These are phyloP conservation scores for Vidua macroura DNA, from an alignment of 2,113 vertebrate genomes.

Conservation along the genomic window DNA sequence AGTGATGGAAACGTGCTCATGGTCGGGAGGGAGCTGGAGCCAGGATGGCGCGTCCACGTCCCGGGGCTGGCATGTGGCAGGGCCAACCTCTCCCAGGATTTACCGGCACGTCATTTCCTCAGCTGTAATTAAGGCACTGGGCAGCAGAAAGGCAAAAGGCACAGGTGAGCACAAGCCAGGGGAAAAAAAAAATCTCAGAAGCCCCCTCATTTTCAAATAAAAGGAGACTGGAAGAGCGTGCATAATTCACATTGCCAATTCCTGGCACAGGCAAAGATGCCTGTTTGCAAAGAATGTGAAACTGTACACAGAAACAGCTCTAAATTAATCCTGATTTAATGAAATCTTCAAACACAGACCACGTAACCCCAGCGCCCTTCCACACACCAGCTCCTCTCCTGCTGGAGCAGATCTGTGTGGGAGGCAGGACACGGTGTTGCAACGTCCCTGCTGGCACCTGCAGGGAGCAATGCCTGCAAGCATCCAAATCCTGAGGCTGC, in stretches of 20 bases:
- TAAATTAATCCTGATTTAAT: not conserved
- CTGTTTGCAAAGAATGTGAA: not conserved
- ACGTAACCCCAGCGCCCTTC: not conserved
- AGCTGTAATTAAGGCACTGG: not conserved
- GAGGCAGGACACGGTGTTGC: not conserved
- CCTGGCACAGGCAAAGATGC: not conserved
- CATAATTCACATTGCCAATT: not conserved
- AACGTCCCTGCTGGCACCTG: not conserved
- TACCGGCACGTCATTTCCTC: not conserved
- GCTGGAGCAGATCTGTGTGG: not conserved
- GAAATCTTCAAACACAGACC: not conserved
- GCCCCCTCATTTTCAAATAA: not conserved
- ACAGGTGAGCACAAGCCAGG: not conserved
- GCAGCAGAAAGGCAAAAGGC: not conserved
- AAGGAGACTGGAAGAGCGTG: not conserved
- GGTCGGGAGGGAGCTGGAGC: not conserved
- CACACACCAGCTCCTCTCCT: not conserved
- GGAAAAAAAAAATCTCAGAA: not conserved
- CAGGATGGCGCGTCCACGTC: fast-evolving
- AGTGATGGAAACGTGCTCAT: fast-evolving
- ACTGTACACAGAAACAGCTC: not conserved
- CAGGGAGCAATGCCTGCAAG: fast-evolving
- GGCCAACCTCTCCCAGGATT: not conserved
- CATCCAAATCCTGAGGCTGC: not conserved
- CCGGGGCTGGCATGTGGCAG: not conserved